Base-by-base conservation (phyloP, 2,888 invertebrate genomes). In the Archips xylosteana region DNA sequence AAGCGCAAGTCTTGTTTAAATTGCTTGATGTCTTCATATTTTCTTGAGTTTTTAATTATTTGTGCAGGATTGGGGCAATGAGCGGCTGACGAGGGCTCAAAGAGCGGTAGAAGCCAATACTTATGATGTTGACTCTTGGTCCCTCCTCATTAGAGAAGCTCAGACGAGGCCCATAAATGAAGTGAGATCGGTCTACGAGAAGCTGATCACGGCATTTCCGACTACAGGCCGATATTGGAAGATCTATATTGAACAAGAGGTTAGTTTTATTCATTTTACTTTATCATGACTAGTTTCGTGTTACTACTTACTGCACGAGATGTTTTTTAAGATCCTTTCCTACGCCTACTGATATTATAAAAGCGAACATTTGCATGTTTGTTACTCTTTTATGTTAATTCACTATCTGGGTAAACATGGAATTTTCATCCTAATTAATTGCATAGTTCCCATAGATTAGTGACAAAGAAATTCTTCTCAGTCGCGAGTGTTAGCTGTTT, bases 141-240 rank as follows among this genome's bases (percentile, higher is more conserved):
- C 99, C 70, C 96, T 99, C 36, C 95, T 99, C 71, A 96, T 99
- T 65, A 95, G 99, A 70, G 99, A 99, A 91, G 98, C 98, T 0
- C 99, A 99, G 85, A 96, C 96, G 0, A 95, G 98, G 77, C 96
- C 96, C 76, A 97, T 98, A 65, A 97, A 97, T 72, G 98, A 99
- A 88, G 98, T 99, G 5, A 95, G 99, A 63, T 95, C 96, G 0
- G 96, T 99, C 81, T 99, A 99, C 86, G 99, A 99, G 89, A 97
- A 98, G 81, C 95, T 99, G n/a, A 98, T 99, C 0, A 93, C 96
- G 1, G 98, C 98, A 6, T 99, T 99, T 87, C 99, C 99, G 0
- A 99, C 98, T 49, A 98, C 99, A 5, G 99, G 99, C 2, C 96
- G 99, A 74, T 99, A 98, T 89, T 99, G 99, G 99, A 99, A 99